Evolutionary conservation across 2,888 invertebrate species (phyloP).

Genomic region (Cantharis rustica): DNA sequence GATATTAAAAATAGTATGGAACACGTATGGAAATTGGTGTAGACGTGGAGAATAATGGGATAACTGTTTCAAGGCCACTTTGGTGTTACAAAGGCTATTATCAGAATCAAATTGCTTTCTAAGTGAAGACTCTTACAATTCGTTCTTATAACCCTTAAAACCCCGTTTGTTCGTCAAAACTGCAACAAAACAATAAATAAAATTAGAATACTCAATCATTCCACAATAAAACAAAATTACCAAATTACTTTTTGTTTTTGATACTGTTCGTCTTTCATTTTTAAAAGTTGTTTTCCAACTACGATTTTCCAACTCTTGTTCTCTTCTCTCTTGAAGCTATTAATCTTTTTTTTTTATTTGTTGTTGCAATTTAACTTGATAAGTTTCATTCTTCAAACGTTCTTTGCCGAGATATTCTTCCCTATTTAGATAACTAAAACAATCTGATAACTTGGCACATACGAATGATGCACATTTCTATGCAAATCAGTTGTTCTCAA

Average conservation of each 20-base stretch:
- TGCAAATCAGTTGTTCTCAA: conserved; percentile 51
- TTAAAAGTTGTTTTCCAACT: conserved; percentile 68
- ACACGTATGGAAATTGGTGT: conserved; percentile 49
- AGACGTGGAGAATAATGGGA: conserved; percentile 58
- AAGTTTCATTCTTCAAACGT: conserved; percentile 64
- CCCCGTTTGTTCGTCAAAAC: conserved; percentile 61
- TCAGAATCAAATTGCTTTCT: conserved; percentile 48
- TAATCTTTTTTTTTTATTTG: conserved; percentile 71
- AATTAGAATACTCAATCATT: neutral
- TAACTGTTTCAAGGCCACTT: conserved; percentile 52
- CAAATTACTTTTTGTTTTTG: conserved; percentile 13
- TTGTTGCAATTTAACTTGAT: conserved; percentile 68
- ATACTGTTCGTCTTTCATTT: conserved; percentile 57
- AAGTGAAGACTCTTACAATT: conserved; percentile 58
- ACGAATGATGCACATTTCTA: conserved; percentile 42
- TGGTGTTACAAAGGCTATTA: conserved; percentile 49
- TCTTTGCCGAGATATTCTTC: conserved; percentile 56
- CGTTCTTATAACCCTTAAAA: conserved; percentile 57
- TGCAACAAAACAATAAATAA: conserved; percentile 40
- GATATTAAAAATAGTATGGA: conserved; percentile 57
- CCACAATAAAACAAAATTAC: conserved; percentile 1
- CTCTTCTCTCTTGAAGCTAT: conserved; percentile 49
- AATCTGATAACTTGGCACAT: conserved; percentile 51
- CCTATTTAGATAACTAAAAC: conserved; percentile 51
- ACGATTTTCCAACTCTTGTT: conserved; percentile 63